Evolutionary conservation across 2,797 vertebrate species (phyloP).

Genomic region (Sebastiscus albofasciatus): DNA sequence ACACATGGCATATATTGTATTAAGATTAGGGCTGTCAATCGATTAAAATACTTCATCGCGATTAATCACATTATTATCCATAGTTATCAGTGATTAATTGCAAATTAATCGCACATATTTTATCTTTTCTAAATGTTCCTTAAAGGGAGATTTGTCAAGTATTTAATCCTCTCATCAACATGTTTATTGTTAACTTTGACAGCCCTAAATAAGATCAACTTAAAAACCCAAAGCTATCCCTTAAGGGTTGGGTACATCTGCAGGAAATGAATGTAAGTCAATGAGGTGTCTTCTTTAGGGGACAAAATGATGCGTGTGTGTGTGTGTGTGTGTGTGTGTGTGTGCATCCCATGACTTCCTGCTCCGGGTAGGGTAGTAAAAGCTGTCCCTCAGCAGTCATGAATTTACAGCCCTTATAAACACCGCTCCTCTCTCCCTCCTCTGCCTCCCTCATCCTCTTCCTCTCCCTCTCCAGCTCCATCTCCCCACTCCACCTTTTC

Average conservation of each 20-base stretch:
- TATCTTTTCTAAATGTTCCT: too few relatives aligned
- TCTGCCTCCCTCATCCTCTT: background rate
- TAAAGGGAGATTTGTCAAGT: too few relatives aligned
- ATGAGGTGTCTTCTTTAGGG: slow-evolving; percentile 5
- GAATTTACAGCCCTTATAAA: slow-evolving; percentile 73
- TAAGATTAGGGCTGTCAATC: too few relatives aligned
- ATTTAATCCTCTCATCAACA: too few relatives aligned
- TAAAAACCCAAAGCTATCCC: background rate
- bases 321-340: too few relatives aligned
- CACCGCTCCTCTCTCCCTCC: slow-evolving; percentile 16
- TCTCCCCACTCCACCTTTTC: slow-evolving; percentile 20
- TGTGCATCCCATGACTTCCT: slow-evolving; percentile 49
- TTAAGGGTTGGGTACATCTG: background rate
- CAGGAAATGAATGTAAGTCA: slow-evolving; percentile 7
- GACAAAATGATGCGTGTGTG: background rate
- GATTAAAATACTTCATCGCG: too few relatives aligned
- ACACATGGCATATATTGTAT: background rate
- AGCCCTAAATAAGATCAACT: too few relatives aligned
- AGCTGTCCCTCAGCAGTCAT: slow-evolving; percentile 52
- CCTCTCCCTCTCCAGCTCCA: background rate
- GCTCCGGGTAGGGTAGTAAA: slow-evolving; percentile 73
- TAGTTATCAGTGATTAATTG: too few relatives aligned
- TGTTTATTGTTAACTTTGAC: too few relatives aligned
- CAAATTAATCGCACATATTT: too few relatives aligned
- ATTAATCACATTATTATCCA: too few relatives aligned